These are phyloP conservation scores for Pseudonaja textilis DNA, from an alignment of 2,113 vertebrate species.

Conservation along the genomic window DNA sequence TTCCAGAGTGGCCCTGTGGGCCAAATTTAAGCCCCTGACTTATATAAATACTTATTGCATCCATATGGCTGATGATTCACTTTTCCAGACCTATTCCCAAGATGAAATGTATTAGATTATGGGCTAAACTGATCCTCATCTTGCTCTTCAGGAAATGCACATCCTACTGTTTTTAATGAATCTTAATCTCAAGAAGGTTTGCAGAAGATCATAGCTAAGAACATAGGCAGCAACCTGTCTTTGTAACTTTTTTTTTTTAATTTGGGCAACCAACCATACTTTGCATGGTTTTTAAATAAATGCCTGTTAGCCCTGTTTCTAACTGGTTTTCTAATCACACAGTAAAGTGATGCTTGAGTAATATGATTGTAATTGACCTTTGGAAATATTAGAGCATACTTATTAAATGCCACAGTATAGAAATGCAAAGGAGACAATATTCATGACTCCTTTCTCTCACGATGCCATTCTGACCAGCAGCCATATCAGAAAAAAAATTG, in stretches of 20 bases:
- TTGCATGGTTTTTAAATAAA: not conserved
- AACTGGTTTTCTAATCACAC: conserved; percentile 37
- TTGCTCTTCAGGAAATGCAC: not conserved
- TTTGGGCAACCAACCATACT: not conserved
- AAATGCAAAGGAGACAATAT: not conserved
- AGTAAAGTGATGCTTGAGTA: conserved; percentile 29
- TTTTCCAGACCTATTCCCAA: not conserved
- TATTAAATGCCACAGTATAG: conserved; percentile 28
- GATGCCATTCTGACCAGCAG: conserved; percentile 9
- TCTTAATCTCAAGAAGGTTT: not conserved
- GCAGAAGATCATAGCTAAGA: not conserved
- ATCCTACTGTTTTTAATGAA: not conserved
- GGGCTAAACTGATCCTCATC: not conserved
- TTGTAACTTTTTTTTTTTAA: not conserved
- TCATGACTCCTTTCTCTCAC: not conserved
- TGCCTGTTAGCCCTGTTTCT: conserved; percentile 7
- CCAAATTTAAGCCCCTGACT: too few relatives aligned
- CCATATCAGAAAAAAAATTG: not conserved
- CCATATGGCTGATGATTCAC: not conserved
- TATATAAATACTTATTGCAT: not conserved
- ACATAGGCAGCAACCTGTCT: not conserved
- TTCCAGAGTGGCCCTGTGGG: too few relatives aligned
- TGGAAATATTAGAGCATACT: conserved; percentile 15
- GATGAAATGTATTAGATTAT: not conserved
- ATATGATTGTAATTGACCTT: conserved; percentile 27